Base-by-base conservation (phyloP, 2,113 vertebrate species). In the Cygnus buccinator region DNA sequence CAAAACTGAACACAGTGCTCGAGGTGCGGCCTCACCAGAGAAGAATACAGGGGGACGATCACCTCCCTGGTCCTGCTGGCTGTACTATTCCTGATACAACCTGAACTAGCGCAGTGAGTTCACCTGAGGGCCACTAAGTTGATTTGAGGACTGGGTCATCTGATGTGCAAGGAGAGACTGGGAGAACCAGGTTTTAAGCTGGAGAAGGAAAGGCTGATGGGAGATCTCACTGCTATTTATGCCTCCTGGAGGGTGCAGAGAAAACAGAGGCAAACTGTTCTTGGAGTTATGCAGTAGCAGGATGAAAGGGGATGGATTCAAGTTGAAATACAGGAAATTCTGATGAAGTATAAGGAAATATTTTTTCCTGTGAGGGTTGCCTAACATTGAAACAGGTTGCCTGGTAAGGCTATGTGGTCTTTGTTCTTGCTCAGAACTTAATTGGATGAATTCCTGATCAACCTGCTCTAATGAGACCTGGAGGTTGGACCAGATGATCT, bases 141-240 rank as follows among this genome's bases (percentile, higher is more conserved):
- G 25, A 15, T 66, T 35, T 44, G 25, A 59, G 43, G 13, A 59
- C 44, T 28, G 52, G 28, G 5, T 65, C 29, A 12, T 33, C 39
- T 0, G 4, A 31, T 31, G 11, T 26, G 35, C 0, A 1, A 75
- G 54, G 21, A 57, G 33, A 48, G 35, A 21, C 44, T 72, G 39
- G n/a, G 58, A 83, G 16, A 72, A 58, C 11, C 43, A 26, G 6
- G 10, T 23, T 75, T 76, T 43, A 63, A 65, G 28, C 11, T 71
- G 22, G 22, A 65, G 15, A 25, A 23, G 15, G 48, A 67, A 79
- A 67, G 20, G 6, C 46, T 61, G 29, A 31, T 13, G 13, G 55
- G 29, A 28, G 28, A 46, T 54, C 29, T 41, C 54, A 41, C 26
- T 61, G 59, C 66, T 61, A 9, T 46, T 46, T 78, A 18, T 9